Base-by-base conservation (phyloP, 2,113 vertebrate species). In the Stigmatopora argus region DNA sequence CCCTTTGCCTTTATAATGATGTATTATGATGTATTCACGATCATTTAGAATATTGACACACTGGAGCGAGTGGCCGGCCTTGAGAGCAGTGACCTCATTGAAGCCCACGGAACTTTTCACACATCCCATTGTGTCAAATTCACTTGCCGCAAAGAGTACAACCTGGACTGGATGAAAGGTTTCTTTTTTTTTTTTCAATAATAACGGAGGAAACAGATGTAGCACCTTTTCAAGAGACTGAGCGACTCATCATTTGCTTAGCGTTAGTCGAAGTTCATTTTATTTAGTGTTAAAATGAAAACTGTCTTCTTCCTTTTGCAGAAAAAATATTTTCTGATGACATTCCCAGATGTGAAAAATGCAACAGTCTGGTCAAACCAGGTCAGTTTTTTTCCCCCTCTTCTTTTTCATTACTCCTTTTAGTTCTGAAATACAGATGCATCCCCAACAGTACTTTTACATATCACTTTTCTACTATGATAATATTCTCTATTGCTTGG, bases 121-220 rank as follows among this genome's bases (percentile, higher is more conserved):
- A 95, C 92, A 0, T 96, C 94, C 0, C 95, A 95, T 83, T 96
- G 96, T 18, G 53, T 94, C 70, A 91, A 89, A 66, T 78, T 88
- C 38, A 61, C 75, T 1, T 98, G 95, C 82, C 78, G 74, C 5
- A 88, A 84, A 14, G 85, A 90, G 56, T 98, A 94, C 79, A 48
- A 67, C 8, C 84, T 97, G 61, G 88, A 86, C 67, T 98, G 95
- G 95, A 95, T 98, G 95, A 95, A 94, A 93, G 94, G 95, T 96
- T 31, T 13, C 7, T 53, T 34, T 67, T n/a, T 10, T 53, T 34
- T 67, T n/a, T 10, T 23, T 7, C 21, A 4, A 52, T 53, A 21
- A 23, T 5, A 53, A 53, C 19, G 12, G 12, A 53, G 12, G 12
- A 53, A 9, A 13, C 18, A 5, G 21, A 53, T 53, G 19, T 53